Percentiles rank a stretch among this genome's conserved stretches.
Conservation (phyloP, 1,140 invertebrate genomes). For the Papilio xuthus region DNA sequence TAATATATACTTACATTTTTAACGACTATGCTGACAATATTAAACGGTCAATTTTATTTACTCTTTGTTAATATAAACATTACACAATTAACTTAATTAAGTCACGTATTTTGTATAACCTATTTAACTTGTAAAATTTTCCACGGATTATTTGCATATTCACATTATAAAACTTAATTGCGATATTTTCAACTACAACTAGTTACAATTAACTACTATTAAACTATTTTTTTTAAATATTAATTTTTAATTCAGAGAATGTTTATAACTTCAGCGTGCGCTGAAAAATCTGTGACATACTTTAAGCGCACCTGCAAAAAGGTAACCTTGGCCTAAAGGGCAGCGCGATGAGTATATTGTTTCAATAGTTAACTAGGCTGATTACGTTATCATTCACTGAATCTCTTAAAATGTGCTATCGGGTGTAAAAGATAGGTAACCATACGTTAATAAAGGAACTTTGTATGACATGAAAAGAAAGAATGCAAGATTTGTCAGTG, state of each 20-base stretch:
- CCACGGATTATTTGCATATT: background rate
- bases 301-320: conserved; percentile 10
- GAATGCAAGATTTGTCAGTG: too few species aligned
- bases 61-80: background rate
- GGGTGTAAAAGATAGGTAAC: background rate
- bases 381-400: conserved; percentile 8
- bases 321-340: conserved; percentile 25
- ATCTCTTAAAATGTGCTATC: conserved; percentile 5
- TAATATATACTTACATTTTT: background rate
- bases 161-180: background rate
- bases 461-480: too few species aligned
- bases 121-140: background rate
- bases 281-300: conserved; percentile 23
- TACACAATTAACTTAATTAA: conserved; percentile 11
- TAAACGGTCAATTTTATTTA: conserved; percentile 9
- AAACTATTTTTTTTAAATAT: background rate
- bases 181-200: background rate
- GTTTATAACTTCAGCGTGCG: background rate
- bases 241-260: background rate
- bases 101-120: conserved; percentile 11
- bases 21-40: background rate
- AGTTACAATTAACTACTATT: background rate
- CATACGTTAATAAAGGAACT: background rate
- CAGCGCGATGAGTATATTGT: conserved; percentile 12
- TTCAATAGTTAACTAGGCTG: conserved; percentile 13